phyloP scores from a whole-genome alignment of 2,113 vertebrate genomes.

The Crypturellus undulatus region DNA sequence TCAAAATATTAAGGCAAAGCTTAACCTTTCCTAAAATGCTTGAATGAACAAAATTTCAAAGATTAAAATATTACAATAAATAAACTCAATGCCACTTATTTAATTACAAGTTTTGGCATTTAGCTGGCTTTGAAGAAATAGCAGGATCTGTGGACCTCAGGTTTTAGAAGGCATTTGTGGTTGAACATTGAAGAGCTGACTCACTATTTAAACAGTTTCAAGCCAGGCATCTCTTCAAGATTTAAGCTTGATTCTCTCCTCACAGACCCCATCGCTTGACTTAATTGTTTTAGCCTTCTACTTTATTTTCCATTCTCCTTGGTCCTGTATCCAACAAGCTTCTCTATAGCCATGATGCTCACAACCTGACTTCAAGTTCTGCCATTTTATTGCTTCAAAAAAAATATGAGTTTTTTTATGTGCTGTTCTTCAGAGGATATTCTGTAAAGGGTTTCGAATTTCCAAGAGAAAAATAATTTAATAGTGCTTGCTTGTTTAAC shows the following conservation, averaged over 20 bases:
- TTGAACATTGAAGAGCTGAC: slow-evolving; percentile 51
- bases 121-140: slow-evolving; percentile 28
- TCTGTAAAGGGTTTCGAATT: neutral
- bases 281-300: neutral
- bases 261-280: neutral
- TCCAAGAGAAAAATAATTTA: slow-evolving; percentile 22
- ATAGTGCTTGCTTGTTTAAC: slow-evolving; percentile 15
- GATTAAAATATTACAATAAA: slow-evolving; percentile 17
- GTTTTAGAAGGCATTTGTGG: slow-evolving; percentile 50
- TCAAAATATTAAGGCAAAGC: neutral
- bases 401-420: neutral
- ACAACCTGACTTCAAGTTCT: neutral
- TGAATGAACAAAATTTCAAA: neutral
- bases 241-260: slow-evolving; percentile 18
- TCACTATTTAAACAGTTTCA: slow-evolving; percentile 50
- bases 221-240: slow-evolving; percentile 40
- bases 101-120: slow-evolving; percentile 14
- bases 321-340: neutral
- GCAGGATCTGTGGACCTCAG: neutral
- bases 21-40: slow-evolving; percentile 28
- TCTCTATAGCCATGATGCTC: neutral
- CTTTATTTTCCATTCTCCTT: slow-evolving; percentile 3
- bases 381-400: neutral
- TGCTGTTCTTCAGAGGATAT: neutral
- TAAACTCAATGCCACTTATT: neutral